Base-by-base conservation (phyloP, 2,888 invertebrate species). In the Eretmocerus hayati region DNA sequence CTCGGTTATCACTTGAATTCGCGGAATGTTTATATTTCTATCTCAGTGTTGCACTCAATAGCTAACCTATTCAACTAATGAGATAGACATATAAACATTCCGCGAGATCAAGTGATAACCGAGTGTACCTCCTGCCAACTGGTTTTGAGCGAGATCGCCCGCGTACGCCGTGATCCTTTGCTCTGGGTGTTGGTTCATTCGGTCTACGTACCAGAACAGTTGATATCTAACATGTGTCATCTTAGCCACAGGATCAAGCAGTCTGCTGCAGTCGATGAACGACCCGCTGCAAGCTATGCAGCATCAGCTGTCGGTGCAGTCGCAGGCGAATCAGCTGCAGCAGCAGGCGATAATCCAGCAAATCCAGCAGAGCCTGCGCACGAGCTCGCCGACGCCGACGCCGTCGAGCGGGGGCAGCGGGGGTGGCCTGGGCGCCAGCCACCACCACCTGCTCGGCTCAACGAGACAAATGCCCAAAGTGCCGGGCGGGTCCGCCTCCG, bases 341-440 rank as follows among this genome's bases (percentile, higher is more conserved):
- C 70, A 70, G 43, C 71, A 71, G 42, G 70, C 69, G 2, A 69
- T 71, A 32, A 71, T 71, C n/a, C 68, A 71, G 18, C 71, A 71
- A 55, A 71, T 71, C 33, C 71, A 71, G 49, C 71, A 71, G 52
- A 71, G 71, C 54, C 57, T 71, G 45, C 65, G 71, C 20, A 64
- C 68, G 21, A 69, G 64, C 37, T 70, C 71, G 26, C 71, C 71
- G 8, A 70, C 71, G 15, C 64, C 63, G 8, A 59, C 65, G 15
- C 59, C 18, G 59, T 33, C 58, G 62, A n/a, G n/a, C n/a, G n/a
- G n/a, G n/a, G 26, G 37, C 37, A 60, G 67, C 50, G 57, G 69
- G 15, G 58, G 59, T 20, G 56, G 52, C 43, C 32, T 50, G 19
- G 53, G 50, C 9, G 43, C 49, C 1, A 9, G 8, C 8, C n/a